A percentile compares a stretch with the other conserved stretches of the same genome.
Evolutionary conservation across 1,140 invertebrate species (phyloP).

Genomic region (Drosophila nigrodunni): DNA sequence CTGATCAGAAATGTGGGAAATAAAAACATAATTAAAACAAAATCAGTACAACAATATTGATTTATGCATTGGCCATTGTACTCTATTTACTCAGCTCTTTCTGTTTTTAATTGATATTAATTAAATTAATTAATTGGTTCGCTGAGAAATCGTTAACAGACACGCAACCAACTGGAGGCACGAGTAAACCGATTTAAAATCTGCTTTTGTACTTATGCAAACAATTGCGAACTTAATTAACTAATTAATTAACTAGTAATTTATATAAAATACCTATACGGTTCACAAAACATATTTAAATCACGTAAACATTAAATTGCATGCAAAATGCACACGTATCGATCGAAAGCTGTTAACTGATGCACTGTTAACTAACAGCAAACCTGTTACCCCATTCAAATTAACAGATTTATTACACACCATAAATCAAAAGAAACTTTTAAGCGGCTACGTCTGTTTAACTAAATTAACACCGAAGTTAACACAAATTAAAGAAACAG

Average conservation of each 20-base stretch:
- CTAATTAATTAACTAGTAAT: constrained; percentile 45
- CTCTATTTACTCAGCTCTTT: constrained; percentile 57
- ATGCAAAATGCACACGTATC: neutral
- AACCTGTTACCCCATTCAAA: neutral
- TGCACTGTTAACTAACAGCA: constrained; percentile 21
- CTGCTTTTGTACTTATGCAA: constrained; percentile 20
- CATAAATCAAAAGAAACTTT: neutral
- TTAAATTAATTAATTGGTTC: constrained; percentile 65
- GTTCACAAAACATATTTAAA: neutral
- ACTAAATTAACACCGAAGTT: neutral
- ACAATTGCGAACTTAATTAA: constrained; percentile 26
- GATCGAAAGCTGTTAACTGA: constrained; percentile 8
- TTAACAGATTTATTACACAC: constrained; percentile 5
- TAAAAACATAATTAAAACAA: constrained; percentile 17
- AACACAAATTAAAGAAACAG: constrained; percentile 7
- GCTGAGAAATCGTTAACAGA: constrained; percentile 42
- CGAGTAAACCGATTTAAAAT: constrained; percentile 6
- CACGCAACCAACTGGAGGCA: constrained; percentile 27
- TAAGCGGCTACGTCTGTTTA: neutral
- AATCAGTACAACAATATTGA: constrained; percentile 40
- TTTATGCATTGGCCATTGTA: constrained; percentile 33
- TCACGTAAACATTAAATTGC: constrained; percentile 11
- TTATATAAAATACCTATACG: neutral
- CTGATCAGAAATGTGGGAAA: constrained; percentile 21
- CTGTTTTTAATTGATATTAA: constrained; percentile 72